Percentiles rank a stretch among this genome's conserved stretches.
These are phyloP conservation scores for Scaptomyza polygonia DNA, from an alignment of 2,888 invertebrate genomes.

Conservation along the genomic window DNA sequence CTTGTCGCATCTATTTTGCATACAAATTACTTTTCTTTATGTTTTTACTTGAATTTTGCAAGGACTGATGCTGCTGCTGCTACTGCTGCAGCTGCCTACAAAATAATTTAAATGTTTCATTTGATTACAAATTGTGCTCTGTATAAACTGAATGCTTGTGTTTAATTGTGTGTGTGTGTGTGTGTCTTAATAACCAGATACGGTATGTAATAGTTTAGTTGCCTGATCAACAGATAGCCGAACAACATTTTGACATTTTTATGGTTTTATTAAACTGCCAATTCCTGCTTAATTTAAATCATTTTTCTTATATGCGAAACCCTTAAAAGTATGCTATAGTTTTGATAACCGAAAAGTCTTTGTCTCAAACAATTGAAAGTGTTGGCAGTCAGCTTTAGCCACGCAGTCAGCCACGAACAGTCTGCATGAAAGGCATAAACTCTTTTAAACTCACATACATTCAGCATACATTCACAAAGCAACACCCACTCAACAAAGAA, in stretches of 20 bases:
- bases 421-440: not conserved
- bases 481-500: slow-evolving; percentile 48
- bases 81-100: slow-evolving; percentile 45
- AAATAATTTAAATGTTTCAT: slow-evolving; percentile 80
- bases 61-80: not conserved
- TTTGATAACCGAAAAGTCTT: slow-evolving; percentile 7
- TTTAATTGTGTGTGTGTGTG: slow-evolving; percentile 46
- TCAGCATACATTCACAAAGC: not conserved
- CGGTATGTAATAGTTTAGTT: not conserved
- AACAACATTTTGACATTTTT: slow-evolving; percentile 12
- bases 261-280: not conserved
- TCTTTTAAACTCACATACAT: slow-evolving; percentile 1
- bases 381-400: slow-evolving; percentile 41
- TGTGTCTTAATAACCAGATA: slow-evolving; percentile 16
- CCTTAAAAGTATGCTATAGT: slow-evolving; percentile 14
- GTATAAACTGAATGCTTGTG: slow-evolving; percentile 28
- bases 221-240: slow-evolving; percentile 23
- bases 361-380: slow-evolving; percentile 56
- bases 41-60: slow-evolving; percentile 48
- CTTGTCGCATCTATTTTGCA: slow-evolving; percentile 70
- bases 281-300: too few species aligned
- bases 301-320: not conserved
- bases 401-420: slow-evolving; percentile 45
- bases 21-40: slow-evolving; percentile 80
- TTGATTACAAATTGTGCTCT: slow-evolving; percentile 66